Conservation (phyloP, 2,113 vertebrate species). For the Sprattus sprattus region DNA sequence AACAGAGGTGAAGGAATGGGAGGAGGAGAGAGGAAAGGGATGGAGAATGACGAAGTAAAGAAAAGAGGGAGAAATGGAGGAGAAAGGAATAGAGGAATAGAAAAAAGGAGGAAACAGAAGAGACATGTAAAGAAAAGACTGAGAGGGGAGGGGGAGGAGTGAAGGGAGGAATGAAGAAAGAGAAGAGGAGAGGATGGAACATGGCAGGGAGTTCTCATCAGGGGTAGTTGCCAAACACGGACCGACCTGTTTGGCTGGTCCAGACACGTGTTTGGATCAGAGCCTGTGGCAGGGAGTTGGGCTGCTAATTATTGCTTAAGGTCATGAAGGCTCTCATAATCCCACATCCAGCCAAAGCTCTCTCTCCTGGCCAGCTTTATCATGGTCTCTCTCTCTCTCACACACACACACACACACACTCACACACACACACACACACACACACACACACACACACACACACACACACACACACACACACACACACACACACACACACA, state of each 20-base stretch:
- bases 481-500: no score
- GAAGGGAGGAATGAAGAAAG: neutral
- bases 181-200: neutral
- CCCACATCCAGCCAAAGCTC: neutral
- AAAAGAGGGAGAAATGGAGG: neutral
- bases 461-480: no score
- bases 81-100: neutral
- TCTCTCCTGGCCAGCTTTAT: neutral
- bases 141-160: no score
- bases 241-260: neutral
- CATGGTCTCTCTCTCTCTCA: no score
- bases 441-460: no score
- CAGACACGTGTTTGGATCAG: neutral
- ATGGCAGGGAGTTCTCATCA: neutral
- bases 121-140: neutral
- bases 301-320: slow-evolving; percentile 45
- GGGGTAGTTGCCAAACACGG: neutral
- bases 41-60: neutral
- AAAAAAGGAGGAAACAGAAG: neutral
- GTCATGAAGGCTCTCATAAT: neutral
- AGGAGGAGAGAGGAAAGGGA: neutral
- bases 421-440: no score
- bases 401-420: no score
- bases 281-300: slow-evolving; percentile 23
- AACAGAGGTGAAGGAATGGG: neutral